Conservation (phyloP, 2,888 invertebrate species). For the Abrostola triplasia region DNA sequence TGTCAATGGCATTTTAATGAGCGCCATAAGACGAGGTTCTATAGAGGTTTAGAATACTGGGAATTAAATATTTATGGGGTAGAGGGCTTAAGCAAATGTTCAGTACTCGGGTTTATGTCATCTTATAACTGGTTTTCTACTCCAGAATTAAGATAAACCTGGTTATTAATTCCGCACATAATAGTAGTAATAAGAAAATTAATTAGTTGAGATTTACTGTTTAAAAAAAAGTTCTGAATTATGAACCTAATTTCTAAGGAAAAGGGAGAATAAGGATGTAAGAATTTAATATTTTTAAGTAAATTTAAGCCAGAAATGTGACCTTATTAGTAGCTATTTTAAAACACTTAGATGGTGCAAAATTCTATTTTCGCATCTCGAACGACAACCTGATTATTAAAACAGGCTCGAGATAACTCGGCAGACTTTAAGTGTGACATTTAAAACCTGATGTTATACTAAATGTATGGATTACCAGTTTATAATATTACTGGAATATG, state of each 20-base stretch:
- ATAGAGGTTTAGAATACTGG: not conserved
- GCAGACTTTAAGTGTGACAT: conserved; percentile 9
- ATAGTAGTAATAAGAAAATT: no score
- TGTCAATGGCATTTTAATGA: conserved; percentile 4
- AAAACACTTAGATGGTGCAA: not conserved
- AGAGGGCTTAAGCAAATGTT: not conserved
- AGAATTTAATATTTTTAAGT: no score
- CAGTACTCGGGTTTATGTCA: not conserved
- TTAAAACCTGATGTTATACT: not conserved
- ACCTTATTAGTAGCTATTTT: not conserved
- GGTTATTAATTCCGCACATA: no score
- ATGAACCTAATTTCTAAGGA: no score
- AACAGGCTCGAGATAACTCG: no score
- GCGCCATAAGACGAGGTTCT: not conserved
- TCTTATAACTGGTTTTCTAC: not conserved
- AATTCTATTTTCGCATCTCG: conserved; percentile 15
- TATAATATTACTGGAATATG: not conserved
- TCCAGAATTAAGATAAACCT: no score
- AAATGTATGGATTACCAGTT: not conserved
- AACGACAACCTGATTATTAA: not conserved
- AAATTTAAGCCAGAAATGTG: not conserved
- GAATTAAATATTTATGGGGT: not conserved
- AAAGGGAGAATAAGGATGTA: no score
- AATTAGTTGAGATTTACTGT: no score
- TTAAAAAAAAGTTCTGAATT: no score